These are phyloP conservation scores for Campoletis sonorensis DNA, from an alignment of 1,140 invertebrate genomes.

Conservation along the genomic window DNA sequence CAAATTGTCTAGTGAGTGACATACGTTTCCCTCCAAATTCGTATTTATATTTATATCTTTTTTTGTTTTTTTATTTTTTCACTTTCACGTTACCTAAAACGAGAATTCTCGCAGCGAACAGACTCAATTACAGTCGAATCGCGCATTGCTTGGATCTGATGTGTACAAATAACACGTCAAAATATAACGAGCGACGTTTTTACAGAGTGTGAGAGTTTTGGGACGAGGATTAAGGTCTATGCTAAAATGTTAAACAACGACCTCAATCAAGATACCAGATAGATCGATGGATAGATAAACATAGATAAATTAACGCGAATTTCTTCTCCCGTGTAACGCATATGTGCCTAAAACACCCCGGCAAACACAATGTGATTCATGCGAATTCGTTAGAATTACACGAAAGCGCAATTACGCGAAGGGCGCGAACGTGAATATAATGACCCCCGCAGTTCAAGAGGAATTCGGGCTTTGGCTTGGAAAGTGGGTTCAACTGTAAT, in stretches of 20 bases:
- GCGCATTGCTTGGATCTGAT: no score
- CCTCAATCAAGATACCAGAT: background rate
- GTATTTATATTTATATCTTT: no score
- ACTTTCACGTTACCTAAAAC: no score
- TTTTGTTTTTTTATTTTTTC: no score
- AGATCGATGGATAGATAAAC: background rate
- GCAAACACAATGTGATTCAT: conserved; percentile 36
- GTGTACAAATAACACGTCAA: no score
- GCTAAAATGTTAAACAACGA: background rate
- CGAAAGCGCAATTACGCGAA: conserved; percentile 38
- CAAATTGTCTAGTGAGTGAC: no score
- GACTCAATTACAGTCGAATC: no score
- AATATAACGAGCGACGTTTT: background rate
- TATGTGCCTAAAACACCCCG: background rate
- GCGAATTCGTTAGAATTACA: conserved; percentile 43
- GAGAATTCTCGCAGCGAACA: no score
- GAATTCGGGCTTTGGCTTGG: background rate
- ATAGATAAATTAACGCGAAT: background rate
- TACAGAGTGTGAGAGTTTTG: background rate
- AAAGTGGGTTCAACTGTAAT: conserved; percentile 16
- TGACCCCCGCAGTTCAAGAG: background rate
- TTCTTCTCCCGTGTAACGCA: no score
- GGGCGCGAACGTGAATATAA: background rate
- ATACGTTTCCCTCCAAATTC: no score
- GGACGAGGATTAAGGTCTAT: no score